These are phyloP conservation scores for Polypedilum pembai DNA, from an alignment of 1,140 invertebrate genomes.

Conservation along the genomic window DNA sequence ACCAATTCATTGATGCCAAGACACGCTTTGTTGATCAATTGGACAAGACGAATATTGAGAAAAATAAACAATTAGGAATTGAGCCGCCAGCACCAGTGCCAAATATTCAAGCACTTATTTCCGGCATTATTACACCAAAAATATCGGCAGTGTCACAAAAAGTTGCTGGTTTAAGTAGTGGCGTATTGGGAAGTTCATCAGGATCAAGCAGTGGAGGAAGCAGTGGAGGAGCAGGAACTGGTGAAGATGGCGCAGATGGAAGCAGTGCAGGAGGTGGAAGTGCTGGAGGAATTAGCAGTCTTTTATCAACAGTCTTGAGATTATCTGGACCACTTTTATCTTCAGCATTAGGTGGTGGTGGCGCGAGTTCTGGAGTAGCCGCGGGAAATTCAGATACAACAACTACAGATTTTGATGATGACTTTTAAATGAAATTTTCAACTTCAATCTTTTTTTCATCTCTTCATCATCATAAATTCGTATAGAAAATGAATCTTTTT, in stretches of 20 bases:
- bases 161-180: constrained; percentile 48
- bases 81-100: constrained; percentile 49
- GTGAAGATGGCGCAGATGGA: constrained; percentile 36
- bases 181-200: constrained; percentile 42
- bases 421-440: constrained; percentile 9
- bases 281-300: constrained; percentile 40
- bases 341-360: constrained; percentile 38
- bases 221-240: constrained; percentile 38
- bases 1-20: constrained; percentile 65
- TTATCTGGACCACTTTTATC: constrained; percentile 43
- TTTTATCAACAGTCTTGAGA: constrained; percentile 41
- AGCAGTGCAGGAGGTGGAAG: constrained; percentile 29
- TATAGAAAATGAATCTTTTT: background rate
- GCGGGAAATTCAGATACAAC: constrained; percentile 36
- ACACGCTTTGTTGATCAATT: constrained; percentile 57
- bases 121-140: constrained; percentile 51
- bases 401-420: constrained; percentile 18
- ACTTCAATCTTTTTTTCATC: background rate
- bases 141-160: constrained; percentile 52
- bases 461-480: background rate
- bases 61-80: constrained; percentile 66
- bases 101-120: constrained; percentile 43
- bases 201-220: constrained; percentile 39
- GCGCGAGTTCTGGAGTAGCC: constrained; percentile 33
- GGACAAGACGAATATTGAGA: constrained; percentile 60